Conservation (phyloP, 2,113 vertebrate species). For the Phoxinus phoxinus region DNA sequence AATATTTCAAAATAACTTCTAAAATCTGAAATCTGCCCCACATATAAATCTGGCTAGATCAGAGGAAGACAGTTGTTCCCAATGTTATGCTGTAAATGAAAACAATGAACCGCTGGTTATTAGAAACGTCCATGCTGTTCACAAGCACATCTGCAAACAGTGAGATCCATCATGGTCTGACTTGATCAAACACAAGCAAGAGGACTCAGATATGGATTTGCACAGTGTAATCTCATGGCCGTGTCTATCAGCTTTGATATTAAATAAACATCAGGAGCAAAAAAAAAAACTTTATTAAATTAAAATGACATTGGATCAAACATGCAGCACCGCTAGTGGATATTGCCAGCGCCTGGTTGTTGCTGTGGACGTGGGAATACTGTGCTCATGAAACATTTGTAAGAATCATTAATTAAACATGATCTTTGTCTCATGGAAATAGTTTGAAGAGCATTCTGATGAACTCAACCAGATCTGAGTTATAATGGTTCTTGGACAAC, state of each 20-base stretch:
- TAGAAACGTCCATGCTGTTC: background rate
- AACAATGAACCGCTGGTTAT: background rate
- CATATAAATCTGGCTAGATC: background rate
- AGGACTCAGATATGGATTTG: background rate
- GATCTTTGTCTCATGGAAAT: constrained; percentile 8
- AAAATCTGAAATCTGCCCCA: background rate
- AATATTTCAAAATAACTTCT: background rate
- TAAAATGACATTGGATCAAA: background rate
- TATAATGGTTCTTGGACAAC: background rate
- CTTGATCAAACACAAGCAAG: constrained; percentile 3
- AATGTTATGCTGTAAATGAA: background rate
- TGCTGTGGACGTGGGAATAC: constrained; percentile 6
- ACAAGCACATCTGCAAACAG: background rate
- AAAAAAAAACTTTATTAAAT: background rate
- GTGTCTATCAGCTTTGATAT: background rate
- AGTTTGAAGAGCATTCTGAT: constrained; percentile 23
- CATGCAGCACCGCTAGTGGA: background rate
- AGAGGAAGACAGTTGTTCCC: background rate
- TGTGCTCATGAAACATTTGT: constrained; percentile 17
- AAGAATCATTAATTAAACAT: constrained; percentile 5
- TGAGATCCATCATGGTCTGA: background rate
- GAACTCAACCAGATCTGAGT: background rate
- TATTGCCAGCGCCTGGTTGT: background rate
- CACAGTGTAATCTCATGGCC: background rate
- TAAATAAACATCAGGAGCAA: background rate